phyloP scores from a whole-genome alignment of 2,888 invertebrate genomes.

The Crepidodera aurea region DNA sequence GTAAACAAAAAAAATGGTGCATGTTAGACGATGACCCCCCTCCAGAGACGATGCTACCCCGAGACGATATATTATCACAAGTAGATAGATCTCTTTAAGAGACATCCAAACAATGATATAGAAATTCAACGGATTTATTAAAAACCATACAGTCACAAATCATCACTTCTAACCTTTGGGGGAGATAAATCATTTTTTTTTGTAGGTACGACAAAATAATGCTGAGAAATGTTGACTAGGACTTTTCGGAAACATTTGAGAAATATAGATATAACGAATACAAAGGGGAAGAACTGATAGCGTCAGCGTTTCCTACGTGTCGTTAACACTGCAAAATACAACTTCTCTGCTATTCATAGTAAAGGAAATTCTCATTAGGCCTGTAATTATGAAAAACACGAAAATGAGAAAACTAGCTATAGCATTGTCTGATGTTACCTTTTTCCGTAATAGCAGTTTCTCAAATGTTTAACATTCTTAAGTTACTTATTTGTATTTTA shows the following conservation, averaged over 20 bases:
- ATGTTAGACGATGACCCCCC: no score
- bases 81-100: no score
- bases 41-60: no score
- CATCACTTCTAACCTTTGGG: neutral
- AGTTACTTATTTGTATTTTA: no score
- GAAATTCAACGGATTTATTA: neutral
- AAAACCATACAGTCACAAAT: neutral
- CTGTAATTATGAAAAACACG: conserved; percentile 1
- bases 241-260: conserved; percentile 12
- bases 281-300: conserved; percentile 13
- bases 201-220: conserved; percentile 6
- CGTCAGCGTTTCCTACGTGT: conserved; percentile 9
- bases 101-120: no score
- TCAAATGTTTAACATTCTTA: no score
- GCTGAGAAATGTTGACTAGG: conserved; percentile 14
- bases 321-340: conserved; percentile 6
- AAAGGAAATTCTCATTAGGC: conserved; percentile 3
- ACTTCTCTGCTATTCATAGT: conserved; percentile 1
- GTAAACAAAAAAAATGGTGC: no score
- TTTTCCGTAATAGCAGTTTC: no score
- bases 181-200: conserved; percentile 6
- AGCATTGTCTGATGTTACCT: no score
- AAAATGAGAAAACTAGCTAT: neutral
- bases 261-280: conserved; percentile 15
- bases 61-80: no score